phyloP scores from a whole-genome alignment of 2,888 invertebrate genomes.

The Diarsia brunnea region DNA sequence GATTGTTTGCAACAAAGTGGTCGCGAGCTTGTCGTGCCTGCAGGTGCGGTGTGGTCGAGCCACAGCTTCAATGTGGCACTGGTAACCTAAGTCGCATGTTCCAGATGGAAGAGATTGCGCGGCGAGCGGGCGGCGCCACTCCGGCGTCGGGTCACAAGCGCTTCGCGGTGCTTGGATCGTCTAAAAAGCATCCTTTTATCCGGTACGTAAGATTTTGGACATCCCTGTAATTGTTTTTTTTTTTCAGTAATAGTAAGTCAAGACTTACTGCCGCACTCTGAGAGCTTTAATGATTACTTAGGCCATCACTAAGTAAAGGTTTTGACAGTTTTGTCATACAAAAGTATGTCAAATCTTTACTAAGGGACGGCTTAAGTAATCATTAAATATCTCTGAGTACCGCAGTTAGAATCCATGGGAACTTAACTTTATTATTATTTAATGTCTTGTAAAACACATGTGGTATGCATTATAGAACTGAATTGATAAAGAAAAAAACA shows the following conservation, averaged over 20 bases:
- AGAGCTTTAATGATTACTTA: too few relatives aligned
- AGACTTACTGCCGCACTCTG: too few relatives aligned
- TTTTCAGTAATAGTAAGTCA: neutral
- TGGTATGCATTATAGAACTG: neutral
- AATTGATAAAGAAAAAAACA: neutral
- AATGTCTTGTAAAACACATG: neutral
- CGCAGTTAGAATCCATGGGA: neutral
- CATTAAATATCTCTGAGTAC: too few relatives aligned
- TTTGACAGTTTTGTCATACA: too few relatives aligned
- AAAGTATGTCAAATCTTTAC: too few relatives aligned
- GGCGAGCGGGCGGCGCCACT: slow-evolving; percentile 83
- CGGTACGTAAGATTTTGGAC: slow-evolving; percentile 77
- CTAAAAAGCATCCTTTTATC: slow-evolving; percentile 78
- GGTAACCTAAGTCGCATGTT: slow-evolving; percentile 82
- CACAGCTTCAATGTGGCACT: slow-evolving; percentile 29
- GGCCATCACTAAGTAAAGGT: too few relatives aligned
- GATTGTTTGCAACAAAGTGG: slow-evolving; percentile 19
- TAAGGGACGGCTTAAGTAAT: too few relatives aligned
- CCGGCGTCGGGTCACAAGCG: slow-evolving; percentile 85
- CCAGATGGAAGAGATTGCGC: slow-evolving; percentile 87
- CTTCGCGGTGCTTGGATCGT: slow-evolving; percentile 78
- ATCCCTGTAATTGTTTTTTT: slow-evolving; percentile 8
- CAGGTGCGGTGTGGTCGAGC: slow-evolving; percentile 66
- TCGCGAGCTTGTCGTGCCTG: slow-evolving; percentile 37
- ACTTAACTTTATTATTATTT: neutral